Evolutionary conservation across 2,113 vertebrate species (phyloP).

Genomic region (Osmerus eperlanus): DNA sequence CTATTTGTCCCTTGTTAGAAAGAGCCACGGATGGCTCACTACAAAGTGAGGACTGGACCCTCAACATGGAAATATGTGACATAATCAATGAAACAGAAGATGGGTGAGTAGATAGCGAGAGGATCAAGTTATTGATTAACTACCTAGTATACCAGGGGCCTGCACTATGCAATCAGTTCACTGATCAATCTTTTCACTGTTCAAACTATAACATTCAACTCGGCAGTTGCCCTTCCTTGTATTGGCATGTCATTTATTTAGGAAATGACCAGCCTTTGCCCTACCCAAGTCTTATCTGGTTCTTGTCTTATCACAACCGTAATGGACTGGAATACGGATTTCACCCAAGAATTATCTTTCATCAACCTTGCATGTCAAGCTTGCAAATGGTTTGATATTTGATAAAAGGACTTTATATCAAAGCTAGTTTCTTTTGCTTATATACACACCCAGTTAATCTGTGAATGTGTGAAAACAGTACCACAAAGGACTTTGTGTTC

Average conservation of each 20-base stretch:
- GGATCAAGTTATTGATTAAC: conserved; percentile 26
- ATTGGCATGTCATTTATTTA: not conserved
- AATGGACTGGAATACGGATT: conserved; percentile 14
- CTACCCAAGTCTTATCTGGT: not conserved
- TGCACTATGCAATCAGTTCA: not conserved
- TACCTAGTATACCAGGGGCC: not conserved
- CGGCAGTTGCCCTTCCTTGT: too few relatives aligned
- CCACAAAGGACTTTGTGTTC: conserved; percentile 1
- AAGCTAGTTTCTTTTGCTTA: not conserved
- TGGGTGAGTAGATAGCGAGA: conserved; percentile 75
- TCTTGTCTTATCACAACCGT: conserved; percentile 4
- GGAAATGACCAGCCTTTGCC: not conserved
- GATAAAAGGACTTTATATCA: conserved; percentile 37
- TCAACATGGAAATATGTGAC: conserved; percentile 99
- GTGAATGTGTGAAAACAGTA: conserved; percentile 15
- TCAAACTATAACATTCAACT: too few relatives aligned
- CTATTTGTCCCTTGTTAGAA: conserved; percentile 68
- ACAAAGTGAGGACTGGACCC: conserved; percentile 94
- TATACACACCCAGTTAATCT: conserved; percentile 4
- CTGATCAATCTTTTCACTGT: too few relatives aligned
- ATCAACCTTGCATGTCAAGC: conserved; percentile 43
- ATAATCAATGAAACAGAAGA: conserved; percentile 99
- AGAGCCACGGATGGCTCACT: conserved; percentile 97
- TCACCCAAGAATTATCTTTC: conserved; percentile 17
- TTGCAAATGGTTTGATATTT: conserved; percentile 44